phyloP scores from a whole-genome alignment of 1,140 invertebrate species.

The Ericerus pela region DNA sequence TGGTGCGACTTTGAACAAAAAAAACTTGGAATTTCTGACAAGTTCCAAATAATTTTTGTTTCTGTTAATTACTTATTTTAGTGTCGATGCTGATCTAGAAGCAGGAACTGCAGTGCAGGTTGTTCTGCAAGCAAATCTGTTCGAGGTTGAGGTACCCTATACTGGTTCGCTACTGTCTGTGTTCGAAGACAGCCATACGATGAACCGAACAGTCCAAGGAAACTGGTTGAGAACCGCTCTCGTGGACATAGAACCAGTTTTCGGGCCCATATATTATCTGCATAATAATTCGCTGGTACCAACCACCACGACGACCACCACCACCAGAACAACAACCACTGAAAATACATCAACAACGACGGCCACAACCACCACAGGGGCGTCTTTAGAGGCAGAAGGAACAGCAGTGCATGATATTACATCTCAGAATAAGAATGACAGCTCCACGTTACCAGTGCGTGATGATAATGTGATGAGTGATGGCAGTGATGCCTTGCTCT shows the following conservation, averaged over 20 bases:
- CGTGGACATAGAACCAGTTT: constrained; percentile 45
- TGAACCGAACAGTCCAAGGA: constrained; percentile 37
- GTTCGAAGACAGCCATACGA: constrained; percentile 44
- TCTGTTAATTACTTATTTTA: constrained; percentile 21
- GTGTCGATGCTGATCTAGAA: constrained; percentile 43
- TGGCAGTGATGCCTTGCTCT: neutral
- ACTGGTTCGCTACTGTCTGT: constrained; percentile 48
- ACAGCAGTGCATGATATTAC: too few relatives aligned
- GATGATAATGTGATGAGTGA: neutral
- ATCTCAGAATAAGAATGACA: neutral
- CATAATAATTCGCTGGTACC: constrained; percentile 57
- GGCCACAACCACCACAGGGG: constrained; percentile 15
- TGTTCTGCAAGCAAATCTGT: constrained; percentile 51
- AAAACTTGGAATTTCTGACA: neutral
- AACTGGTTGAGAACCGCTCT: constrained; percentile 43
- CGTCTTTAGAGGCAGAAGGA: too few relatives aligned
- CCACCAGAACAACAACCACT: constrained; percentile 45
- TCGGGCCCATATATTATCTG: constrained; percentile 54
- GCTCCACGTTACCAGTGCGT: neutral
- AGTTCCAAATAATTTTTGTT: too few relatives aligned
- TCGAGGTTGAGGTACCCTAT: constrained; percentile 53
- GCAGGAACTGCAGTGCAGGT: constrained; percentile 65
- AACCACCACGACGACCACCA: constrained; percentile 56
- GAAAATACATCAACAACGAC: constrained; percentile 32
- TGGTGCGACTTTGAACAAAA: constrained; percentile 19